Conservation (phyloP, 2,888 invertebrate species). For the Calephelis perditalis region DNA sequence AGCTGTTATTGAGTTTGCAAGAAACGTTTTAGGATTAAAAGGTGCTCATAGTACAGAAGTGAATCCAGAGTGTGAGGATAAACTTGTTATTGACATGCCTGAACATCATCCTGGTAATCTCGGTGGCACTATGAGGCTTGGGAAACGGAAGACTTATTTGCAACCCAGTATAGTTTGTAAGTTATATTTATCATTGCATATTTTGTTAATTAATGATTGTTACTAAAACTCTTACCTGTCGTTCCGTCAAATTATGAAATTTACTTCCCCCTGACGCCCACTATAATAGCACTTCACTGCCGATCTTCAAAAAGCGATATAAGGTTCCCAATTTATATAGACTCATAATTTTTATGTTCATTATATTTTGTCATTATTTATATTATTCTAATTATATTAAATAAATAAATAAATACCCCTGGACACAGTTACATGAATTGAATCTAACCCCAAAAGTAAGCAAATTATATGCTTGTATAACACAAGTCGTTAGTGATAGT, state of each 20-base stretch:
- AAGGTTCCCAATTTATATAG: too few species aligned
- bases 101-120: slow-evolving; percentile 95
- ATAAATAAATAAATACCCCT: too few species aligned
- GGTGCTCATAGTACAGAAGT: slow-evolving; percentile 94
- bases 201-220: too few species aligned
- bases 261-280: not conserved
- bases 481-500: too few species aligned
- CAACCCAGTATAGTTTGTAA: slow-evolving; percentile 81
- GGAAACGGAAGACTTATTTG: slow-evolving; percentile 93
- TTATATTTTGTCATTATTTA: too few species aligned
- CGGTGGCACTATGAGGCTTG: slow-evolving; percentile 99
- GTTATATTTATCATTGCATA: slow-evolving; percentile 36
- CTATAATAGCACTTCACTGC: not conserved
- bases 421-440: too few species aligned
- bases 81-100: slow-evolving; percentile 98
- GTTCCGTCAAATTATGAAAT: not conserved
- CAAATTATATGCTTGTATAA: too few species aligned
- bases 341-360: too few species aligned
- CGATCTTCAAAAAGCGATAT: too few species aligned
- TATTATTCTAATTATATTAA: too few species aligned
- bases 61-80: slow-evolving; percentile 83
- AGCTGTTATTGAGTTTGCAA: slow-evolving; percentile 95
- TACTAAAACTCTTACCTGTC: too few species aligned
- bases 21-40: slow-evolving; percentile 86
- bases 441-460: too few species aligned